Conservation (phyloP, 2,113 vertebrate species). For the Alethe castanea region DNA sequence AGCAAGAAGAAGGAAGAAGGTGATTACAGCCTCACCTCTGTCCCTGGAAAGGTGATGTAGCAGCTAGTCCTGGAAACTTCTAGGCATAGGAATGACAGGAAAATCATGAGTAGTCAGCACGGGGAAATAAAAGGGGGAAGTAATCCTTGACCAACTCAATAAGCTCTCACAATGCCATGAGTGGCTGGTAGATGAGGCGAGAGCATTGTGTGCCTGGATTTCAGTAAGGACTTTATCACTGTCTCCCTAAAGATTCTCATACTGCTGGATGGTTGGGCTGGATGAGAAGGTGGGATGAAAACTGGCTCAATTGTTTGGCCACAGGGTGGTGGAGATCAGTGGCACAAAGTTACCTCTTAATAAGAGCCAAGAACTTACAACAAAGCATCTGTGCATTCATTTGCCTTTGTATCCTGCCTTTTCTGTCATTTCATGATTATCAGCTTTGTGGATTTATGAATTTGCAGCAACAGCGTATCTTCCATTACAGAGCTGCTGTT, state of each 20-base stretch:
- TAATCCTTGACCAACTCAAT: neutral
- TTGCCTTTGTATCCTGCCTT: neutral
- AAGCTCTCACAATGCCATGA: neutral
- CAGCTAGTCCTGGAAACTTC: neutral
- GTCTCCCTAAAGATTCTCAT: neutral
- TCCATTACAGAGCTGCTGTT: neutral
- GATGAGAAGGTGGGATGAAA: neutral
- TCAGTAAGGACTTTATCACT: neutral
- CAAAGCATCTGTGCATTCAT: neutral
- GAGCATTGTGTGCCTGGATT: fast-evolving
- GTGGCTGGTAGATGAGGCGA: neutral
- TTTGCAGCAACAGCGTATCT: neutral
- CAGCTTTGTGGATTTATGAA: neutral
- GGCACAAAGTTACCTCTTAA: neutral
- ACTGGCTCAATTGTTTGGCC: neutral
- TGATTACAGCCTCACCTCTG: neutral
- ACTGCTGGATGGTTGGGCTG: neutral
- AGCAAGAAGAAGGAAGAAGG: neutral
- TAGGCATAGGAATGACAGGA: neutral
- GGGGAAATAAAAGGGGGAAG: neutral
- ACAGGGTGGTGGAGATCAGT: neutral
- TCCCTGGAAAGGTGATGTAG: neutral
- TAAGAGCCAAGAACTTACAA: neutral
- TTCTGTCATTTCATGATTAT: neutral
- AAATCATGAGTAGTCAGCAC: neutral